Percentiles rank a stretch among this genome's conserved stretches.
Evolutionary conservation across 2,797 vertebrate species (phyloP).

Genomic region (Darevskia mixta): DNA sequence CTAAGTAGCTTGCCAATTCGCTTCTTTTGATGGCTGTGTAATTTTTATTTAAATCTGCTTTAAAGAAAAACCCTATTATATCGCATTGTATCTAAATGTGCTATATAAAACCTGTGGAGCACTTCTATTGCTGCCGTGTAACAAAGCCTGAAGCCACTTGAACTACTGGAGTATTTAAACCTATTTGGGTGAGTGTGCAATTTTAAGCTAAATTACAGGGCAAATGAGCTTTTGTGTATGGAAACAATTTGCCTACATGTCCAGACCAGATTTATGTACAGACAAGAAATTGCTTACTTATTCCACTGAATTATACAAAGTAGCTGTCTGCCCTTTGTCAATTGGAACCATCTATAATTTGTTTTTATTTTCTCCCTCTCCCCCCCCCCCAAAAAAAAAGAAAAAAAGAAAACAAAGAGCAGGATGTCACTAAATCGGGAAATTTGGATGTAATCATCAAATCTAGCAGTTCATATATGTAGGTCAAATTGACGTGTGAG

Average conservation of each 20-base stretch:
- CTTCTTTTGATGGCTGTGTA: constrained; percentile 15
- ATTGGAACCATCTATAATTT: constrained; percentile 40
- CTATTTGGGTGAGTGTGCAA: not conserved
- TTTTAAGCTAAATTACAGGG: constrained; percentile 53
- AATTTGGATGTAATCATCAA: constrained; percentile 69
- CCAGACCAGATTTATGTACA: constrained; percentile 9
- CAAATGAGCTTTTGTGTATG: constrained; percentile 39
- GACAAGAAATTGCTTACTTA: constrained; percentile 12
- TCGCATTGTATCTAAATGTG: constrained; percentile 47
- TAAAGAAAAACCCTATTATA: constrained; percentile 57
- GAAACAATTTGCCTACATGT: constrained; percentile 25
- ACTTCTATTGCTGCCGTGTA: constrained; percentile 2
- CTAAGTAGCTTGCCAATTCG: not conserved
- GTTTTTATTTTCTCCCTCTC: constrained; percentile 6
- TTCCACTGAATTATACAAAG: constrained; percentile 33
- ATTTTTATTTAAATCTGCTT: constrained; percentile 54
- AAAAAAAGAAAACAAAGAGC: constrained; percentile 36
- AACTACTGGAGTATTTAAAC: constrained; percentile 45
- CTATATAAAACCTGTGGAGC: constrained; percentile 43
- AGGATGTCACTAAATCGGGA: constrained; percentile 57
- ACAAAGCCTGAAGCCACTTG: constrained; percentile 12
- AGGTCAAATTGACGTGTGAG: constrained; percentile 70
- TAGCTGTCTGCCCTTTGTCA: constrained; percentile 29
- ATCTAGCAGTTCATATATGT: constrained; percentile 66
- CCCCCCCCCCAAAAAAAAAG: not conserved